A percentile compares a stretch with the other conserved stretches of the same genome.
These are phyloP conservation scores for Ericerus pela DNA, from an alignment of 1,140 invertebrate species.

Conservation along the genomic window DNA sequence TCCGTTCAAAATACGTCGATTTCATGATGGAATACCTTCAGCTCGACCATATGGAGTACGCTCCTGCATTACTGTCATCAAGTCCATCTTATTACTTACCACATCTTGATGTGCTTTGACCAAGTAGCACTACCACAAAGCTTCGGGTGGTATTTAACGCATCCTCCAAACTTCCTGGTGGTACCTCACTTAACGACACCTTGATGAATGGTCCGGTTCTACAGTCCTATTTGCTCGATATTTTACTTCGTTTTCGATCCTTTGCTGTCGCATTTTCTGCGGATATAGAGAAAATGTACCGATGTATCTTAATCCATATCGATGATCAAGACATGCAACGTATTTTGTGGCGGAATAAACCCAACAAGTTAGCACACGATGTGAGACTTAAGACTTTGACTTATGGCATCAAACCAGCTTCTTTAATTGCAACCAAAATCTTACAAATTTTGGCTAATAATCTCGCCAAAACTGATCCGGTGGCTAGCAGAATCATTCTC, in stretches of 20 bases:
- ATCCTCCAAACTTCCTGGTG: constrained; percentile 13
- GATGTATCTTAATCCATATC: constrained; percentile 23
- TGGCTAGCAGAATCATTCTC: not conserved
- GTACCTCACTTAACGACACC: constrained; percentile 15
- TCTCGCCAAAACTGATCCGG: not conserved
- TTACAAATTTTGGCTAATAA: constrained; percentile 19
- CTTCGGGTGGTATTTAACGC: constrained; percentile 25
- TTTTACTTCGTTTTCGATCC: constrained; percentile 22
- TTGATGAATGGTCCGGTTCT: constrained; percentile 15
- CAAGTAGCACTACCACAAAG: constrained; percentile 23
- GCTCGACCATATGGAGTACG: not conserved
- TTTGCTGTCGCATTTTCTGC: constrained; percentile 20
- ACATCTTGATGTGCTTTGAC: constrained; percentile 25
- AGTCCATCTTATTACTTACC: constrained; percentile 23
- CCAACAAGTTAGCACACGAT: too few relatives aligned
- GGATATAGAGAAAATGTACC: constrained; percentile 32
- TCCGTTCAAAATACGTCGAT: not conserved
- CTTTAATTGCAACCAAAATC: constrained; percentile 26
- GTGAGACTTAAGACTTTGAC: too few relatives aligned
- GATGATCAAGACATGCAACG: constrained; percentile 24
- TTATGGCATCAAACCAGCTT: too few relatives aligned
- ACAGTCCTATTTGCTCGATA: constrained; percentile 21
- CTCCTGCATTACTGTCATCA: not conserved
- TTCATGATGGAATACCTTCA: not conserved
- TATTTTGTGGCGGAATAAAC: constrained; percentile 18